phyloP scores from a whole-genome alignment of 2,113 vertebrate species.

The Poeciliopsis occidentalis region DNA sequence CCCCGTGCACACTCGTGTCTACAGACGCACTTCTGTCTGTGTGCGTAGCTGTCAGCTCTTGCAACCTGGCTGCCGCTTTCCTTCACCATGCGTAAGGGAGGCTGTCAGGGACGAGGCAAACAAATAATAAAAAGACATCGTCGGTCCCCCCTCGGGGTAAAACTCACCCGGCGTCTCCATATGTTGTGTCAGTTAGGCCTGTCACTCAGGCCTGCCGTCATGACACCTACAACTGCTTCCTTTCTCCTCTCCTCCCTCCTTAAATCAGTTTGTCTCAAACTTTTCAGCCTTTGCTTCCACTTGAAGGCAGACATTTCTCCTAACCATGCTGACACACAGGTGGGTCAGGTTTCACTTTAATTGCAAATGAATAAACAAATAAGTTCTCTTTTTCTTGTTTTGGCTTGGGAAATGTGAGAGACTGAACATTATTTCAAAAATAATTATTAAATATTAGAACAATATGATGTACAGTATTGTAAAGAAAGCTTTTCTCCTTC shows the following conservation, averaged over 20 bases:
- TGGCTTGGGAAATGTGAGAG: too few species aligned
- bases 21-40: conserved; percentile 33
- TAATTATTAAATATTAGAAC: too few species aligned
- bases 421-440: too few species aligned
- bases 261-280: conserved; percentile 19
- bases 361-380: neutral
- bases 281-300: neutral
- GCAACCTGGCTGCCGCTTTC: conserved; percentile 52
- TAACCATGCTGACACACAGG: neutral
- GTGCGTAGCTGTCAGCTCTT: conserved; percentile 48
- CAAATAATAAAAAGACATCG: conserved; percentile 70
- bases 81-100: conserved; percentile 54
- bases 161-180: conserved; percentile 74
- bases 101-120: conserved; percentile 70
- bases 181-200: conserved; percentile 75
- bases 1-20: conserved; percentile 28
- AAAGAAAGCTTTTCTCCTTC: neutral
- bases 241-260: conserved; percentile 34
- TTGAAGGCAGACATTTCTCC: neutral
- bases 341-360: neutral
- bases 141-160: conserved; percentile 72
- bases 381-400: neutral
- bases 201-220: conserved; percentile 71
- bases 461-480: too few species aligned
- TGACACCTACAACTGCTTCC: conserved; percentile 55